These are phyloP conservation scores for Parascotia fuliginaria DNA, from an alignment of 2,888 invertebrate genomes.

Conservation along the genomic window DNA sequence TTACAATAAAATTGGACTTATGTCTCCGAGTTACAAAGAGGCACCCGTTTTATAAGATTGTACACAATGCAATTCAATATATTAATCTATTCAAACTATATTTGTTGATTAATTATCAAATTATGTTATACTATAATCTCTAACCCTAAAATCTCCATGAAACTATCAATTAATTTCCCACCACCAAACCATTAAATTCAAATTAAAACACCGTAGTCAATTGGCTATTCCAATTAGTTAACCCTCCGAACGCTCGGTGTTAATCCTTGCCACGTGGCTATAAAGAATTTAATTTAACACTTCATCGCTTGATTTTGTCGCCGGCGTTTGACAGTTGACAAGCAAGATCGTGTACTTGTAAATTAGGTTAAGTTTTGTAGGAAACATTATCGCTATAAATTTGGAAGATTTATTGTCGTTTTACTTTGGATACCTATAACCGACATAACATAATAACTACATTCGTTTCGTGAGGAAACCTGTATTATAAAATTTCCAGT, in stretches of 20 bases:
- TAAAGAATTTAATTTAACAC: conserved; percentile 46
- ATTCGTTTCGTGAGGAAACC: too few relatives aligned
- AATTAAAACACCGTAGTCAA: conserved; percentile 43
- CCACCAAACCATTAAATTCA: conserved; percentile 33
- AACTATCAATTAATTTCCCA: conserved; percentile 7
- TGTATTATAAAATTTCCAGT: too few relatives aligned
- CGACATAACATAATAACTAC: too few relatives aligned
- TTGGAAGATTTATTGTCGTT: too few relatives aligned
- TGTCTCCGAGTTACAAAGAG: too few relatives aligned
- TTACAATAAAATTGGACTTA: too few relatives aligned
- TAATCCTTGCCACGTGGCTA: conserved; percentile 52
- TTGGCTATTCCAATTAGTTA: conserved; percentile 29
- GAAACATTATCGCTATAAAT: too few relatives aligned
- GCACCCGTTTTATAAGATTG: too few relatives aligned
- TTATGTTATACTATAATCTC: neutral
- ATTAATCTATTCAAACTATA: too few relatives aligned
- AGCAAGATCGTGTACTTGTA: conserved; percentile 4
- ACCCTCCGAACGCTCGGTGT: conserved; percentile 19
- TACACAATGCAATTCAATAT: too few relatives aligned
- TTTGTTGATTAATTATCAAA: neutral
- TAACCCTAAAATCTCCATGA: conserved; percentile 12
- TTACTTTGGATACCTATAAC: too few relatives aligned
- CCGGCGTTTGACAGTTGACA: conserved; percentile 31
- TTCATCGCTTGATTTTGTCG: conserved; percentile 7
- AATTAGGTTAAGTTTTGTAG: conserved; percentile 10